Conservation (phyloP, 2,113 vertebrate genomes). For the Tapirus terrestris region DNA sequence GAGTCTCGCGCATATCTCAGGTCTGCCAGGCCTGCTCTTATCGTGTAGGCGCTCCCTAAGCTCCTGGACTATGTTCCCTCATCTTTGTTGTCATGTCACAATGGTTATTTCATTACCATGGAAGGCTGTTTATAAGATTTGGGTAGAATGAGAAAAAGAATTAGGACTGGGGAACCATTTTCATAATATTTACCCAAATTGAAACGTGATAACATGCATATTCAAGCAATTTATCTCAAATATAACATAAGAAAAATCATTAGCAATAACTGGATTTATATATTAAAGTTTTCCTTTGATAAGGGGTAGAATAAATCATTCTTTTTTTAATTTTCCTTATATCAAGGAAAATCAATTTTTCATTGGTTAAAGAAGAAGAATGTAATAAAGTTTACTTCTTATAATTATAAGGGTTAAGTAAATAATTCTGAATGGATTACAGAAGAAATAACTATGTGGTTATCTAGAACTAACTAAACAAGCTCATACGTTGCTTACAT, state of each 20-base stretch:
- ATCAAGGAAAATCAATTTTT: background rate
- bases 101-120: background rate
- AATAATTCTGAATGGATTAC: background rate
- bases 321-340: background rate
- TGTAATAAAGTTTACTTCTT: background rate
- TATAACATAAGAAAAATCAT: slow-evolving; percentile 43
- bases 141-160: background rate
- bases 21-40: background rate
- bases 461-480: background rate
- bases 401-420: background rate
- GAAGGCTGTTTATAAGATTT: background rate
- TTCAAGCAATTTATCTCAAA: background rate
- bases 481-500: background rate
- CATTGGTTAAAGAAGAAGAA: background rate
- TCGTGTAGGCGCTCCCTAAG: background rate
- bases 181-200: background rate
- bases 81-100: background rate
- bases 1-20: background rate
- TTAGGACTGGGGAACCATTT: background rate
- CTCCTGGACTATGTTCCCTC: background rate
- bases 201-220: background rate
- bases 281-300: slow-evolving; percentile 27
- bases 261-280: background rate
- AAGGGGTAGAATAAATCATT: background rate
- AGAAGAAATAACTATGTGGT: background rate